Evolutionary conservation across 2,888 invertebrate genomes (phyloP), one percentile per base, ranked within the genome.

Genomic region (Gibbula magus): DNA sequence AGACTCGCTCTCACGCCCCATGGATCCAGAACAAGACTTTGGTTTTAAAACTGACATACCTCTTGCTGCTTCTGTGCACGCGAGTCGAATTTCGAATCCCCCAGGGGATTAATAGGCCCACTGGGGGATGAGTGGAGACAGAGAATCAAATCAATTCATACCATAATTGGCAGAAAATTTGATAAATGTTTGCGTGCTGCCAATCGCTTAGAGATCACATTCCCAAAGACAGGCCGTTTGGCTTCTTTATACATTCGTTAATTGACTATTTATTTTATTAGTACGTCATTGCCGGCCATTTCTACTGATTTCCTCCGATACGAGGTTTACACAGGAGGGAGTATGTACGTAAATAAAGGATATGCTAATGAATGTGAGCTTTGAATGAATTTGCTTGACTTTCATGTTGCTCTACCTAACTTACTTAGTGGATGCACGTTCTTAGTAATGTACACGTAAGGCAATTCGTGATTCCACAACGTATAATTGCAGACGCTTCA

Each of bases 1-100:
- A 61, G 29, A 29, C 61, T 25, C n/a, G 61, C 29, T 25, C 61
- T 61, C 61, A 61, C 61, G 29, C 29, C 29, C 61, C 10, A 13
- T 29, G 29, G 61, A 29, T 25, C 25, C 61, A 16, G 61, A 25
- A 61, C 61, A 61, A 61, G 61, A 61, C 18, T 61, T 61, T 61
- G 61, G 61, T 61, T 61, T 61, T 61, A 61, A 61, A 25, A 25
- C 61, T 61, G 61, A 61, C 61, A 61, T 61, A 61, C 61, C 29
- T 61, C 61, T 29, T 61, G 61, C 61, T 18, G n/a, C 29, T 61
- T 61, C 18, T 16, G 29, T 61, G 61, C 61, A 61, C 61, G 22
- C 61, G 25, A 61, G 29, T 29, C 61, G 22, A 61, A 61, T 61
- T 61, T 29, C 61, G 16, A 61, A 29, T 25, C 29, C 61, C 61